Base-by-base conservation (phyloP, 2,797 vertebrate genomes). In the Hoplostethus mediterraneus region DNA sequence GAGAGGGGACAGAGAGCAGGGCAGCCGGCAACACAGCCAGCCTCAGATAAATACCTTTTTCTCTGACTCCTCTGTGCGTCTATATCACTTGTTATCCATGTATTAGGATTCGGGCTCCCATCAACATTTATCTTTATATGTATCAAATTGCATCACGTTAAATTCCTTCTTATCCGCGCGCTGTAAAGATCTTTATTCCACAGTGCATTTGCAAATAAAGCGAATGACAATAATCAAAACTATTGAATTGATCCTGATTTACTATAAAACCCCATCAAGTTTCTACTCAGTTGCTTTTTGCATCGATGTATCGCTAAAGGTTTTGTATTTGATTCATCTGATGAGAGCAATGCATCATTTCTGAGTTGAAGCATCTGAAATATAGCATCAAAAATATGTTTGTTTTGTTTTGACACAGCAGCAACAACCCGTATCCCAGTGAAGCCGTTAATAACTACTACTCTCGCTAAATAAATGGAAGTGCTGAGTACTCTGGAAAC, bases 21-120 rank as follows among this genome's bases (percentile, higher is more conserved):
- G 81, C 84, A 79, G 80, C 79, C 70, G 40, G 87, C 81, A 84
- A 87, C 78, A 75, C 57, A 86, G 74, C 77, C 62, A 5, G 63
- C 5, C 75, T 65, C 83, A 85, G 86, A 92, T 90, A 90, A 90
- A 92, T 83, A 71, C 80, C 61, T 80, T 80, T 85, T 68, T 60
- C 76, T 79, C 21, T 45, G 30, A 73, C 70, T 51, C 62, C 62
- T 59, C 49, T n/a, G 13, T 77, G 62, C 58, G 58, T 84, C 84
- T 80, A 55, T 79, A 83, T 86, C 79, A 79, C 63, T 71, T 75
- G 72, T 80, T 85, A 78, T 81, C 64, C 66, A 78, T 68, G 61
- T 69, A 48, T 81, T 66, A 48, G 57, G 56, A 76, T 74, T 80
- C 77, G 56, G 49, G 65, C 21, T 66, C 47, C 36, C 56, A 73